phyloP scores from a whole-genome alignment of 2,113 vertebrate genomes.

The Caretta caretta region DNA sequence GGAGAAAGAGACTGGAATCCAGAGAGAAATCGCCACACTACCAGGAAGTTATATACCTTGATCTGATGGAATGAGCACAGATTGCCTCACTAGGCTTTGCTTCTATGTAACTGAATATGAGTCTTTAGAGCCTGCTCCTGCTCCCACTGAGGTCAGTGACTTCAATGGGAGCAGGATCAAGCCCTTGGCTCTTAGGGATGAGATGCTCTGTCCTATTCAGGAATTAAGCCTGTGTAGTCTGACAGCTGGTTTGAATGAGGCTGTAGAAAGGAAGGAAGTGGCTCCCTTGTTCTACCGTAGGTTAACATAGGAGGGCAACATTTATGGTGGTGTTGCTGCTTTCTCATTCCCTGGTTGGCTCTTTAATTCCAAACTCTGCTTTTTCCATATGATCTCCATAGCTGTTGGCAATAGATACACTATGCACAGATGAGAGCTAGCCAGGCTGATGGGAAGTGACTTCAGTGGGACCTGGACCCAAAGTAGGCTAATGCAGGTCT shows the following conservation, averaged over 20 bases:
- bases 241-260: neutral
- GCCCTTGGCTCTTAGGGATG: neutral
- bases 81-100: neutral
- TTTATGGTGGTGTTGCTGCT: neutral
- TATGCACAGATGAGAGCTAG: neutral
- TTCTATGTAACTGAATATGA: neutral
- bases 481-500: fast-evolving
- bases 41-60: neutral
- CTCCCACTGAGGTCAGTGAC: neutral
- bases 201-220: neutral
- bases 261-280: neutral
- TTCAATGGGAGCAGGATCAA: neutral
- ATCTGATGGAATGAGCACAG: neutral
- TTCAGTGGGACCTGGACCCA: neutral
- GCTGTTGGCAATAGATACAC: neutral
- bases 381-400: neutral
- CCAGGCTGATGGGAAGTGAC: neutral
- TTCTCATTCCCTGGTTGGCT: neutral
- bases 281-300: neutral
- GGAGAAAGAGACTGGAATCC: neutral
- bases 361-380: neutral
- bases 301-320: neutral
- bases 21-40: neutral
- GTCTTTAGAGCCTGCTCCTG: neutral
- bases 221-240: neutral